These are phyloP conservation scores for Phoeniculus purpureus DNA, from an alignment of 2,797 vertebrate genomes.

Conservation along the genomic window DNA sequence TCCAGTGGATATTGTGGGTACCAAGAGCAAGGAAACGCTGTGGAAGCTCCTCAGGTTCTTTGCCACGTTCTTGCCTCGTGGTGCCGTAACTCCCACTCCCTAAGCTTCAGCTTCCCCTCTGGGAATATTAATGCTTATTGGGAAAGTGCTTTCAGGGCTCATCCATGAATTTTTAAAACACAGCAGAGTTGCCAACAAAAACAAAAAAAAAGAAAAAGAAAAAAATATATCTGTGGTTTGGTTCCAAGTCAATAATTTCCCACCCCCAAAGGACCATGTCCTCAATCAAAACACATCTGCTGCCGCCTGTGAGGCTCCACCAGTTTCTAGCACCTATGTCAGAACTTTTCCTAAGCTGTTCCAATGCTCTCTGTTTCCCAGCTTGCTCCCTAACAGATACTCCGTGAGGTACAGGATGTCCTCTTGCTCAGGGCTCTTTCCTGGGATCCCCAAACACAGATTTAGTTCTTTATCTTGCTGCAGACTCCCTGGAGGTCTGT, in stretches of 20 bases:
- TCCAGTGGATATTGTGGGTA: neutral
- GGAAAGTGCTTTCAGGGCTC: conserved; percentile 37
- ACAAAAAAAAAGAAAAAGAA: too few species aligned
- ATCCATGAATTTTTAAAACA: conserved; percentile 55
- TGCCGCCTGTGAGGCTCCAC: neutral
- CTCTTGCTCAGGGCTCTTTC: neutral
- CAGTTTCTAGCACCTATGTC: conserved; percentile 9
- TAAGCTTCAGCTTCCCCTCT: neutral
- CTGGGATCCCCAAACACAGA: neutral
- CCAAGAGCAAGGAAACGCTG: neutral
- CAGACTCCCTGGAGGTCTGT: neutral
- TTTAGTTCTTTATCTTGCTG: neutral
- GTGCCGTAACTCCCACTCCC: neutral
- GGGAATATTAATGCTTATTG: conserved; percentile 41
- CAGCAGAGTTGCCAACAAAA: conserved; percentile 23
- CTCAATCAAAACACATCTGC: conserved; percentile 60
- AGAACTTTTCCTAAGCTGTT: conserved; percentile 10
- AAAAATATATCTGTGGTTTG: neutral
- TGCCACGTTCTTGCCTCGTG: neutral
- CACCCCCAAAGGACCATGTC: conserved; percentile 26
- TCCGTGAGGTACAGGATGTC: neutral
- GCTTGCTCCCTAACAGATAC: neutral
- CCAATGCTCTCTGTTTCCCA: neutral
- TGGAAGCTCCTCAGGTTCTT: neutral
- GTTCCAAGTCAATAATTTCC: conserved; percentile 58